These are phyloP conservation scores for Scaeva pyrastri DNA, from an alignment of 2,888 invertebrate species.

Conservation along the genomic window DNA sequence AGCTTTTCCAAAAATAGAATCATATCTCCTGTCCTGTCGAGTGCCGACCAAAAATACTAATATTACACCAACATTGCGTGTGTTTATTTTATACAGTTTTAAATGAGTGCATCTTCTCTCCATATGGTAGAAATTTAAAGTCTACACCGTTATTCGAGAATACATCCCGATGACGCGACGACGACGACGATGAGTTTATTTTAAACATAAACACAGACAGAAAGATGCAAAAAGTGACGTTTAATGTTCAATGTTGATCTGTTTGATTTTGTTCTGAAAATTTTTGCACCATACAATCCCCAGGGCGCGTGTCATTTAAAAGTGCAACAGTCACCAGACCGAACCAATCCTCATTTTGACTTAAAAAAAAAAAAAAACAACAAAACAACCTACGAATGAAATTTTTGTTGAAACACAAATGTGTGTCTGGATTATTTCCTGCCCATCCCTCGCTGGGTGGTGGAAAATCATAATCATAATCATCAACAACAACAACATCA, in stretches of 20 bases:
- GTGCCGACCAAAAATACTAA: neutral
- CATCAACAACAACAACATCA: constrained; percentile 26
- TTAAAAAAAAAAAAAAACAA: neutral
- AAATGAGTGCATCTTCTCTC: constrained; percentile 39
- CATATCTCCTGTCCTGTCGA: neutral
- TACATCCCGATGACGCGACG: too few relatives aligned
- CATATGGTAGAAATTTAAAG: constrained; percentile 19
- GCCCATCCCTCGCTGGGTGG: constrained; percentile 67
- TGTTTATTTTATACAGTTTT: constrained; percentile 60
- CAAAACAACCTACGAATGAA: constrained; percentile 55
- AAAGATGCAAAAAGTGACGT: constrained; percentile 59
- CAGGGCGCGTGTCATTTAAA: constrained; percentile 43
- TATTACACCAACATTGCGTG: constrained; percentile 38
- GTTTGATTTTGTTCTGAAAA: constrained; percentile 31
- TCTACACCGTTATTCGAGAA: constrained; percentile 7
- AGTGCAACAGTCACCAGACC: constrained; percentile 62
- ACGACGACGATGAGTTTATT: constrained; percentile 66
- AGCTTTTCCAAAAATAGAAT: constrained; percentile 51
- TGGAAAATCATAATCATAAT: constrained; percentile 52
- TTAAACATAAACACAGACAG: constrained; percentile 71
- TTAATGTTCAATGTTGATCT: constrained; percentile 38
- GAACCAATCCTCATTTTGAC: constrained; percentile 48
- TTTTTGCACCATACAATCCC: constrained; percentile 31
- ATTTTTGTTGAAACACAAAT: constrained; percentile 57
- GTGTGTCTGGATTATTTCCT: constrained; percentile 75